phyloP scores from a whole-genome alignment of 2,888 invertebrate species.

The Endomychus coccineus region DNA sequence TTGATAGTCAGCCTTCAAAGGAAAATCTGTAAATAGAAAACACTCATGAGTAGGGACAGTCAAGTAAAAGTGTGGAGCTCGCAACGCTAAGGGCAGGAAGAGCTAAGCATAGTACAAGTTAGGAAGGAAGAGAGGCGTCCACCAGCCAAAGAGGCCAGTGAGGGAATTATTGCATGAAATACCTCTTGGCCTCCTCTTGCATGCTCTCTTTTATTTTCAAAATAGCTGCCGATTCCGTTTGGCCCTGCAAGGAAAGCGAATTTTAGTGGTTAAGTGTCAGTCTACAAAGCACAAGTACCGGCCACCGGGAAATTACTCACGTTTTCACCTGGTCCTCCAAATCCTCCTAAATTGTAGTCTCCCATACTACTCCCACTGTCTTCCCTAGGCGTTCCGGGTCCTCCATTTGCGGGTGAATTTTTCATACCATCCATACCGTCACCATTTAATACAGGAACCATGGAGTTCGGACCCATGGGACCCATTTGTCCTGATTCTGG shows the following conservation, averaged over 20 bases:
- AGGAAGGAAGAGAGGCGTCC: constrained; percentile 43
- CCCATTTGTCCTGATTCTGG: constrained; percentile 72
- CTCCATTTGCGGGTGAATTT: constrained; percentile 91
- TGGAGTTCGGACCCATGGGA: constrained; percentile 77
- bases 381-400: constrained; percentile 91
- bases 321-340: constrained; percentile 71
- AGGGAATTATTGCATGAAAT: constrained; percentile 86
- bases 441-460: constrained; percentile 85
- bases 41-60: constrained; percentile 41
- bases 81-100: constrained; percentile 37
- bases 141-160: constrained; percentile 45
- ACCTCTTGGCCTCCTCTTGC: constrained; percentile 99
- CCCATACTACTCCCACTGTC: constrained; percentile 93
- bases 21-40: constrained; percentile 48
- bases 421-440: constrained; percentile 97
- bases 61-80: constrained; percentile 25
- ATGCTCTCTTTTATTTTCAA: constrained; percentile 99
- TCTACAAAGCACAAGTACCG: constrained; percentile 41
- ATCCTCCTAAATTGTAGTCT: constrained; percentile 88
- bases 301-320: constrained; percentile 48
- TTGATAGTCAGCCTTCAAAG: constrained; percentile 40
- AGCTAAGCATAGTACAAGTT: constrained; percentile 44
- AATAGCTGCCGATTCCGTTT: constrained; percentile 98
- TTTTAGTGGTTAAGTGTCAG: constrained; percentile 46
- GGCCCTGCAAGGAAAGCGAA: constrained; percentile 58